These are phyloP conservation scores for Cyprinodon diabolis DNA, from an alignment of 2,797 vertebrate genomes.

Conservation along the genomic window DNA sequence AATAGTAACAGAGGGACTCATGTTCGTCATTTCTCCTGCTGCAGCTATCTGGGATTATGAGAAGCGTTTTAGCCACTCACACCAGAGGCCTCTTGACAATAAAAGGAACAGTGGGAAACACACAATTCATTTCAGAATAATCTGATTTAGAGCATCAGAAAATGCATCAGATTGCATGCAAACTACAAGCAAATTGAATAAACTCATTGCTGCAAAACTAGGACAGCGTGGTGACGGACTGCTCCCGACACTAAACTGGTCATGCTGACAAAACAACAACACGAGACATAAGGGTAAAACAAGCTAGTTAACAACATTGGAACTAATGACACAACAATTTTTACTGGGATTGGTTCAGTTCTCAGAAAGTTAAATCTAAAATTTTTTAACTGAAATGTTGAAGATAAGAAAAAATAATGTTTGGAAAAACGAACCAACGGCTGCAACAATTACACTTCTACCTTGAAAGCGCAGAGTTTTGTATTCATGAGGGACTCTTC, in stretches of 20 bases:
- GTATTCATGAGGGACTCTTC: constrained; percentile 41
- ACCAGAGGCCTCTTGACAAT: constrained; percentile 6
- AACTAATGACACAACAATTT: constrained; percentile 6
- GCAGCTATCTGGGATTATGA: neutral
- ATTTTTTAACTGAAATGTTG: neutral
- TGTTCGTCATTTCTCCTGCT: constrained; percentile 21
- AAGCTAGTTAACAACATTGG: constrained; percentile 26
- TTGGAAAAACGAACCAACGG: constrained; percentile 36
- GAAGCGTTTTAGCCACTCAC: constrained; percentile 20
- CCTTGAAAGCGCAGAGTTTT: constrained; percentile 25
- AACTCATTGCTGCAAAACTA: constrained; percentile 61
- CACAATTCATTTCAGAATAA: constrained; percentile 8
- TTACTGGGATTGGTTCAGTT: neutral
- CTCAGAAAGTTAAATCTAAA: constrained; percentile 15
- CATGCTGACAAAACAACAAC: constrained; percentile 53
- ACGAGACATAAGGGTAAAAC: constrained; percentile 33
- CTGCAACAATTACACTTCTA: constrained; percentile 37
- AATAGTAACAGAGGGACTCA: constrained; percentile 11
- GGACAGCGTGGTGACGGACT: constrained; percentile 55
- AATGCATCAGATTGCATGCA: constrained; percentile 21
- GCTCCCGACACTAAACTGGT: constrained; percentile 51
- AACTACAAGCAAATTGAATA: constrained; percentile 44
- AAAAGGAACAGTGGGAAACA: constrained; percentile 6
- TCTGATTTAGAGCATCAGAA: constrained; percentile 20
- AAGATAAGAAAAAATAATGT: constrained; percentile 16